Evolutionary conservation across 1,140 invertebrate genomes (phyloP), one percentile per base, ranked within the genome.

Genomic region (Mizuhopecten yessoensis): DNA sequence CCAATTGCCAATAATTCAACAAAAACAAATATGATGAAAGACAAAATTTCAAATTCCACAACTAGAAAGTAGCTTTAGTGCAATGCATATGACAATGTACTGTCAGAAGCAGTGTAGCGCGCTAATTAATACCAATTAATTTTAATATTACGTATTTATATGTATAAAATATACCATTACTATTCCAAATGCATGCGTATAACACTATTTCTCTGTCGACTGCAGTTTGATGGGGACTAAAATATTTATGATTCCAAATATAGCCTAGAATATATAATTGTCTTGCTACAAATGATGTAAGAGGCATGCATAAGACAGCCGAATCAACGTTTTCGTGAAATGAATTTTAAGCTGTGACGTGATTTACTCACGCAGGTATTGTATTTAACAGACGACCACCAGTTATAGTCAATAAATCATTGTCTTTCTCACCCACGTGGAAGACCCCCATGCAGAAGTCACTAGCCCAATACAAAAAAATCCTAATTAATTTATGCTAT

Each of bases 81-180:
- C n/a, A 7, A 17, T 75, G 17, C 57, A 75, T 75, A 5, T 17
- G 9, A 3, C 57, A 17, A 11, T 75, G 57, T 75, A 75, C 57
- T 75, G 23, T 75, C 29, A 29, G 57, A 3, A 7, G 0, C n/a
- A 75, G 57, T 75, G 23, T 75, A 75, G 9, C 57, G 57, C 7
- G 57, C 57, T 75, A 75, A 75, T 75, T 75, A 75, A 29, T 75
- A 29, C 57, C 57, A n/a, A 75, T 75, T 75, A 75, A 29, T 75
- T 75, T 75, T 29, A 75, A 7, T 29, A 75, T 75, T 75, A 75
- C 57, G n/a, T 75, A 57, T 57, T 11, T 57, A 57, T 57, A 57
- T 57, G 13, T 75, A 75, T 29, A 75, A 75, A 75, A 29, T 75
- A 17, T 17, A 17, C 23, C 57, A 75, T 75, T 17, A 75, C 23